Percentiles rank a stretch among this genome's conserved stretches.
Conservation (phyloP, 2,797 vertebrate genomes). For the Poliocrania exsul region DNA sequence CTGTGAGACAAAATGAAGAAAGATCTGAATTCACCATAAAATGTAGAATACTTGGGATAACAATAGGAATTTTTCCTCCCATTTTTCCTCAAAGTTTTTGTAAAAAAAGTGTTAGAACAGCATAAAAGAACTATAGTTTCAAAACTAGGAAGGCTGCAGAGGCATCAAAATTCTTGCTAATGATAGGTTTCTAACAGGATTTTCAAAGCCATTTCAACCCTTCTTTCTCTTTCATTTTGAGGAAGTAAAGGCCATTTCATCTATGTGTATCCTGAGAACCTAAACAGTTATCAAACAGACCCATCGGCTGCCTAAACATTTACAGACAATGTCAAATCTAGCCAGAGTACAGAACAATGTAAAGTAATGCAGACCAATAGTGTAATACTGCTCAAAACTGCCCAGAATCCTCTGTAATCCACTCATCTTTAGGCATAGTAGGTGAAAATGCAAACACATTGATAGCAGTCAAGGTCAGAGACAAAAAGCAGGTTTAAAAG, state of each 20-base stretch:
- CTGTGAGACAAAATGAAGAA: background rate
- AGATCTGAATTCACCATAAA: background rate
- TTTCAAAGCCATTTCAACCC: background rate
- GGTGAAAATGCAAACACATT: background rate
- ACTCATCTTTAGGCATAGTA: background rate
- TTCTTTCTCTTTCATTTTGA: background rate
- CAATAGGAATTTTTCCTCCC: background rate
- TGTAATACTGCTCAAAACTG: background rate
- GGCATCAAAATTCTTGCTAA: background rate
- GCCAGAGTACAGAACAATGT: background rate
- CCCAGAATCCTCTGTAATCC: background rate
- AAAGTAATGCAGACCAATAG: background rate
- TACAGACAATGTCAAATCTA: background rate
- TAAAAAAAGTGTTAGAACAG: background rate
- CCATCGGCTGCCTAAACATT: background rate
- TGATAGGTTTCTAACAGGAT: background rate
- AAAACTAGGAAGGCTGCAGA: background rate
- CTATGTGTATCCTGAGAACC: background rate
- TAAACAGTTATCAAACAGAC: background rate
- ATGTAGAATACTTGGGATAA: background rate
- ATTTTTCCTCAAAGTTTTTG: background rate
- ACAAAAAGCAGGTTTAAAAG: background rate
- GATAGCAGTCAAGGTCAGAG: background rate
- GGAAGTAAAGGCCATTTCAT: background rate
- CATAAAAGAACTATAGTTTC: background rate